Evolutionary conservation across 2,888 invertebrate genomes (phyloP).

Genomic region (Sicus ferrugineus): DNA sequence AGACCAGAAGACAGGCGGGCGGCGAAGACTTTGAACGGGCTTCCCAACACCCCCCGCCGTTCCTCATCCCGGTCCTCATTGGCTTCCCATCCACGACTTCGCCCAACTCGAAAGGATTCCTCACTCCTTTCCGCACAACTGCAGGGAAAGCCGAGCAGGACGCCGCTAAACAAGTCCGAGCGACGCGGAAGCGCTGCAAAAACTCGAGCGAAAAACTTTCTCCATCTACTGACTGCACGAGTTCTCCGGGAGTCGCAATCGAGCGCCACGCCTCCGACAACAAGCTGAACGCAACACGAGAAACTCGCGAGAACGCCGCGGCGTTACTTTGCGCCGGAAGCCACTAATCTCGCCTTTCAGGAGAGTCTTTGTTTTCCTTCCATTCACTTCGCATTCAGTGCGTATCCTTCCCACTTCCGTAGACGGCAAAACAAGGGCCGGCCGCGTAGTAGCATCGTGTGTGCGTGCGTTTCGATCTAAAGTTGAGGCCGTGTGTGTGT

Average conservation of each 20-base stretch:
- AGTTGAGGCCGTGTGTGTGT: too few species aligned
- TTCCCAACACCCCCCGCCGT: not conserved
- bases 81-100: not conserved
- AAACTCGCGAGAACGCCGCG: too few species aligned
- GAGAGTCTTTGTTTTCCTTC: not conserved
- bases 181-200: not conserved
- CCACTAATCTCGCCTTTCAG: not conserved
- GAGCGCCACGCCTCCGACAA: not conserved
- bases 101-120: not conserved
- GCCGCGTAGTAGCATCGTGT: too few species aligned
- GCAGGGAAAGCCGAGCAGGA: not conserved
- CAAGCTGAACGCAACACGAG: not conserved
- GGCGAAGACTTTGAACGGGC: not conserved
- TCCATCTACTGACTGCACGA: not conserved
- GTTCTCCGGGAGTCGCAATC: not conserved
- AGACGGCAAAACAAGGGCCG: too few species aligned
- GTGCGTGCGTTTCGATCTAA: too few species aligned
- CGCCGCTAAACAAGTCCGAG: not conserved
- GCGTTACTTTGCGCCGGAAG: not conserved
- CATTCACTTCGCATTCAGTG: not conserved
- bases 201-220: slow-evolving; percentile 3
- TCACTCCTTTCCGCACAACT: not conserved
- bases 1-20: not conserved
- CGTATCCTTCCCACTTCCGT: too few species aligned
- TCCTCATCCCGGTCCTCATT: not conserved